phyloP scores from a whole-genome alignment of 1,140 invertebrate species.

The Drosophila sucinea region DNA sequence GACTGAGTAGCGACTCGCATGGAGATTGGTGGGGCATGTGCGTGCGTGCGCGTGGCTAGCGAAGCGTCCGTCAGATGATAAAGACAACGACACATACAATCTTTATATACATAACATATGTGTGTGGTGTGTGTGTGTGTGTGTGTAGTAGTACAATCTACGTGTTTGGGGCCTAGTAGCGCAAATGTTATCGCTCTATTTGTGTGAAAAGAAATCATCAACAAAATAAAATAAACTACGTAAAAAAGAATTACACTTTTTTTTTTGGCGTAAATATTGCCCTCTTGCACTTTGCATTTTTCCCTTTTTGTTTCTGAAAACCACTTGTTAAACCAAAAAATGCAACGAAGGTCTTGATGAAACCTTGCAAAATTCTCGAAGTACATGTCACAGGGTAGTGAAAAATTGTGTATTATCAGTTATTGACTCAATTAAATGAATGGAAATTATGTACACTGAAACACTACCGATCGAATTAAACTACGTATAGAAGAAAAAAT shows the following conservation, averaged over 20 bases:
- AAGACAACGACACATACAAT: constrained; percentile 32
- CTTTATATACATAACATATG: constrained; percentile 23
- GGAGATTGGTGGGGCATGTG: constrained; percentile 36
- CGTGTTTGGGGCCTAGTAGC: constrained; percentile 17
- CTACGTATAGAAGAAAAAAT: no score
- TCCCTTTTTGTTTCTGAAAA: constrained; percentile 13
- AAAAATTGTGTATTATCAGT: no score
- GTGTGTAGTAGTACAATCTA: constrained; percentile 13
- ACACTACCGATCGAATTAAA: no score
- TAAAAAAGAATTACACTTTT: background rate
- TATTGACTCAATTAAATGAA: no score
- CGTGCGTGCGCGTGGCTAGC: constrained; percentile 39
- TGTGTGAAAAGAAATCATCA: constrained; percentile 17
- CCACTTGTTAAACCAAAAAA: constrained; percentile 46
- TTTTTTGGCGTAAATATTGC: constrained; percentile 31
- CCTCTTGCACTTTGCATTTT: background rate
- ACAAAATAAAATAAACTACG: constrained; percentile 13
- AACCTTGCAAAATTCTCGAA: no score
- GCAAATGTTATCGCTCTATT: constrained; percentile 16
- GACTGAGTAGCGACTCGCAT: background rate
- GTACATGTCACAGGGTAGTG: no score
- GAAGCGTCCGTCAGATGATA: constrained; percentile 48
- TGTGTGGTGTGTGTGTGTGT: background rate
- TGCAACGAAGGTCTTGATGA: no score
- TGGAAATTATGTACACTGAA: no score